Evolutionary conservation across 1,140 invertebrate genomes (phyloP).

Genomic region (Drosophila ananassae): DNA sequence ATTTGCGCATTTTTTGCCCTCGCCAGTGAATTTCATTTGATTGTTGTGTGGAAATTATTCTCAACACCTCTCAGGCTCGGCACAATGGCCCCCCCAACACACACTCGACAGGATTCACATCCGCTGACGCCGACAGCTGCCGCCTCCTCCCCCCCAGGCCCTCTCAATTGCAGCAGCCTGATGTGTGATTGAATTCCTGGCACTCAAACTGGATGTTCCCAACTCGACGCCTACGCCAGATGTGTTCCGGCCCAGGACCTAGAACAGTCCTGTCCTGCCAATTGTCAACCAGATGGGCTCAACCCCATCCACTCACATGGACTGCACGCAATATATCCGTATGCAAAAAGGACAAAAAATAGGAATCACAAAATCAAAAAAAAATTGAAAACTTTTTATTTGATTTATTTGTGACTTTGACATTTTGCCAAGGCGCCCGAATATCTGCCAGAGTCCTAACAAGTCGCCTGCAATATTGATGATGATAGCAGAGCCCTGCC

Average conservation of each 20-base stretch:
- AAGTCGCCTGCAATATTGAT: conserved; percentile 64
- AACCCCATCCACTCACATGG: conserved; percentile 16
- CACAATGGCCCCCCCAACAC: background rate
- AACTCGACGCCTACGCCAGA: conserved; percentile 42
- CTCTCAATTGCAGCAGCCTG: conserved; percentile 45
- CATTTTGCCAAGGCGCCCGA: conserved; percentile 45
- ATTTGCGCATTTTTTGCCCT: conserved; percentile 51
- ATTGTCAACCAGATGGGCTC: conserved; percentile 31
- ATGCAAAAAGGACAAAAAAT: conserved; percentile 7
- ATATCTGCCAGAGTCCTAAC: conserved; percentile 25
- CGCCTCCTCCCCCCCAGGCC: background rate
- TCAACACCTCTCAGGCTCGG: conserved; percentile 33
- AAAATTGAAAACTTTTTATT: conserved; percentile 49
- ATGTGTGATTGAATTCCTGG: conserved; percentile 78
- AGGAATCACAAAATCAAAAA: conserved; percentile 13
- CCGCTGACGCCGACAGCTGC: conserved; percentile 56
- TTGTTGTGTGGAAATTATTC: conserved; percentile 71
- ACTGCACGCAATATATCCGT: conserved; percentile 33
- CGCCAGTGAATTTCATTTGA: conserved; percentile 70
- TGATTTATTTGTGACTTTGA: conserved; percentile 53
- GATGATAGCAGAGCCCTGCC: conserved; percentile 22
- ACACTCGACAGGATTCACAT: conserved; percentile 27
- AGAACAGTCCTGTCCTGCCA: conserved; percentile 10
- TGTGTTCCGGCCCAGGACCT: conserved; percentile 9
- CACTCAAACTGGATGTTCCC: conserved; percentile 44